A percentile compares a stretch with the other conserved stretches of the same genome.
phyloP scores from a whole-genome alignment of 2,797 vertebrate genomes.

The Telmatherina bonti region DNA sequence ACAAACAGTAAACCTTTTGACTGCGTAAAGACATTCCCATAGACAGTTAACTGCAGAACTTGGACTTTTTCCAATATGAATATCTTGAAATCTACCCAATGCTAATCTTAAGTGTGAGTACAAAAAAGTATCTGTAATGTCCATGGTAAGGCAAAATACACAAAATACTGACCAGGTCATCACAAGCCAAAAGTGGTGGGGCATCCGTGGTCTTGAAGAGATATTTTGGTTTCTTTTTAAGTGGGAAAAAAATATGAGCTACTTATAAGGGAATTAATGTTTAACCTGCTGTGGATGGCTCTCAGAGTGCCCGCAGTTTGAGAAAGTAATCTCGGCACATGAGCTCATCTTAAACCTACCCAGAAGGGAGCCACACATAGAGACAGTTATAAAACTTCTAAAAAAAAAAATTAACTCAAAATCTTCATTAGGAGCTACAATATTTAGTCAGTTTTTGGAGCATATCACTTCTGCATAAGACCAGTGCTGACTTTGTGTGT shows the following conservation, averaged over 20 bases:
- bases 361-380: neutral
- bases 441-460: neutral
- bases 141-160: neutral
- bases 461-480: neutral
- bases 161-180: neutral
- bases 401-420: neutral
- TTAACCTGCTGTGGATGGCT: neutral
- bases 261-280: neutral
- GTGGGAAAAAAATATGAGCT: neutral
- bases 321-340: too few species aligned
- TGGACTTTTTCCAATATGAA: neutral
- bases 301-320: neutral
- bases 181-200: neutral
- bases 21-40: neutral
- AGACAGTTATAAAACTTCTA: neutral
- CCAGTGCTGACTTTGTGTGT: neutral
- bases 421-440: neutral
- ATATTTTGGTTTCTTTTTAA: neutral
- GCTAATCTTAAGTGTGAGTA: neutral
- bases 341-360: neutral
- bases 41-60: neutral
- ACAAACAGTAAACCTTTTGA: neutral
- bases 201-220: neutral
- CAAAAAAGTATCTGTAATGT: neutral
- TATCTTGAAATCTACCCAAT: neutral